Percentiles rank a stretch among this genome's conserved stretches.
Conservation (phyloP, 2,113 vertebrate species). For the Xiphias gladius region DNA sequence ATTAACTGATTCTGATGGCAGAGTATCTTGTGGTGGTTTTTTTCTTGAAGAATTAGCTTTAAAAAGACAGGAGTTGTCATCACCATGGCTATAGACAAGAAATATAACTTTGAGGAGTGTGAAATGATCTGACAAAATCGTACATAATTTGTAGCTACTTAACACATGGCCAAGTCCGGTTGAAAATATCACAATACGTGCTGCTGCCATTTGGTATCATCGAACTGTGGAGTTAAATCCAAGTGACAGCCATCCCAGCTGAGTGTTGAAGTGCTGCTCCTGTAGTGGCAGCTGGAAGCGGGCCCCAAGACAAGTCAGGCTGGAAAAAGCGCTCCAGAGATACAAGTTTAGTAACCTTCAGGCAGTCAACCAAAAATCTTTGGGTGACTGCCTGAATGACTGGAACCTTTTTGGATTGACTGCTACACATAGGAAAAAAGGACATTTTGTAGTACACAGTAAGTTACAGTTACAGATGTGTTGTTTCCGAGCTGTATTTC, state of each 20-base stretch:
- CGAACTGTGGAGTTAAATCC: not conserved
- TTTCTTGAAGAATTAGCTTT: not conserved
- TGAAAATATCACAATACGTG: no score
- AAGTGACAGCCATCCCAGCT: conserved; percentile 1
- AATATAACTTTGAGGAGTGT: not conserved
- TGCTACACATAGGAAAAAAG: no score
- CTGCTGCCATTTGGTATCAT: conserved; percentile 10
- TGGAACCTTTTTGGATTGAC: no score
- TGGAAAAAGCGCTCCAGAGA: no score
- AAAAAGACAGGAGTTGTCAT: not conserved
- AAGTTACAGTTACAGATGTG: no score
- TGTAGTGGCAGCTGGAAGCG: not conserved
- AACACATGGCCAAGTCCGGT: not conserved
- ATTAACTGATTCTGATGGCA: not conserved
- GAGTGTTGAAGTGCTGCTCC: not conserved
- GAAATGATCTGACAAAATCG: not conserved
- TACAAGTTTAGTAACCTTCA: no score
- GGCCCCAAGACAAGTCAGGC: no score
- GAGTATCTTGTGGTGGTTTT: not conserved
- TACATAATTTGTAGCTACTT: not conserved
- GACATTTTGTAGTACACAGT: no score
- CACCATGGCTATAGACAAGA: not conserved
- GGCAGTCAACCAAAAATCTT: no score
- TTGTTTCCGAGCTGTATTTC: no score
- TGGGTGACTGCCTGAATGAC: no score